phyloP scores from a whole-genome alignment of 2,113 vertebrate genomes.

The Tragelaphus imberbis region DNA sequence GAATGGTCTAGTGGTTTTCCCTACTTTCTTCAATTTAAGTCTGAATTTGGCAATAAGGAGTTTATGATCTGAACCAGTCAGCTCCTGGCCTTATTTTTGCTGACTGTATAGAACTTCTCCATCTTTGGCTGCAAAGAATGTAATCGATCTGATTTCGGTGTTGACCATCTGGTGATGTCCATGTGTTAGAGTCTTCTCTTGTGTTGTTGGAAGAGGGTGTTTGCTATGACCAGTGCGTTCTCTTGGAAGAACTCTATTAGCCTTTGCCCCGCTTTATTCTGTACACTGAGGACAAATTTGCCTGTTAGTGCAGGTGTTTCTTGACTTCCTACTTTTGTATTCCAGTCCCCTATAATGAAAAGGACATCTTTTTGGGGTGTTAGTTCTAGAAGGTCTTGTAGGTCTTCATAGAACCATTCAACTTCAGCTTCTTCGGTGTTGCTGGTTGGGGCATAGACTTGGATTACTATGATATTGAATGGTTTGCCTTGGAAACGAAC shows the following conservation, averaged over 20 bases:
- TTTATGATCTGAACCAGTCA: neutral
- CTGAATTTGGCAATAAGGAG: neutral
- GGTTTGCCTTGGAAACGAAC: neutral
- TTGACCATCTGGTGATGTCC: neutral
- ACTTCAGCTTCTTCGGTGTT: neutral
- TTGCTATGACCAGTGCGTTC: neutral
- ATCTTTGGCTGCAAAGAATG: neutral
- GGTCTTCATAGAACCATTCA: neutral
- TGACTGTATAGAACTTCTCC: neutral
- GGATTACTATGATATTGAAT: neutral
- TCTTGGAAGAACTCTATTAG: neutral
- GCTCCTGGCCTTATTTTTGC: neutral
- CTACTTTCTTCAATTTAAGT: neutral
- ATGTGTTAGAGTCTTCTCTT: neutral
- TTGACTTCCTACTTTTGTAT: neutral
- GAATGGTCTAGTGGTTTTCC: neutral
- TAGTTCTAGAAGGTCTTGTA: neutral
- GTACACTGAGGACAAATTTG: neutral
- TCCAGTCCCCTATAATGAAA: neutral
- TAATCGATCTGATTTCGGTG: rapidly evolving
- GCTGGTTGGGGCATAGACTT: neutral
- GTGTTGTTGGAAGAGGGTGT: neutral
- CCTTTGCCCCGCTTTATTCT: neutral
- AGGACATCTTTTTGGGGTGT: neutral
- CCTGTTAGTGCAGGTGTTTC: neutral